Base-by-base conservation (phyloP, 2,888 invertebrate genomes). In the Crepidodera aurea region DNA sequence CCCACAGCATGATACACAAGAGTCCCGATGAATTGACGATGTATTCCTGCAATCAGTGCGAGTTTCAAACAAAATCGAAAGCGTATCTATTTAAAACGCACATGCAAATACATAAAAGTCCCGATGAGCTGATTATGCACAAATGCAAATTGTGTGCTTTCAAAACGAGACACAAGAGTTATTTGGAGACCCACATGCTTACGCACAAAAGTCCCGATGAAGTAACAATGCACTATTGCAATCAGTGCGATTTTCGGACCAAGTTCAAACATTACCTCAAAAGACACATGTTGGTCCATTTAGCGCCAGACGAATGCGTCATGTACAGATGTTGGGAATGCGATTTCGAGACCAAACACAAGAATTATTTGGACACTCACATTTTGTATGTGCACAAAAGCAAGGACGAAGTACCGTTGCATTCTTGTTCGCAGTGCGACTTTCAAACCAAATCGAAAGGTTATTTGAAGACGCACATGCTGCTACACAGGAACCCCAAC, bases 61-160 rank as follows among this genome's bases (percentile, higher is more conserved):
- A 62, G 6, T 71, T 70, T 29, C 67, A 71, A 48, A 71, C 69
- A 2, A 71, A 71, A 40, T 71, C 69, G 13, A 71, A 70, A 46
- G 69, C 70, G 1, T 69, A 70, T 27, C 65, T 71, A 10, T 65
- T 66, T 46, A 68, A 65, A 55, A 68, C 68, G 4, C 68, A 68
- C 51, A 66, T 66, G 68, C 68, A 66, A 18, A 65, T 66, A 22
- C 68, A 68, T 51, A 66, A 68, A 44, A 68, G 54, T 39, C 68
- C 68, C 1, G 66, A 64, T 12, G 68, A 68, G 10, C 29, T 68
- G 12, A 58, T 50, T 1, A 10, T 66, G 37, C 58, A 66, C 40
- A 62, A 66, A 27, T 68, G 68, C 34, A 50, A 56, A 6, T 37
- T 69, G 19, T 71, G 71, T 15, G 6, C 65, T 1, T 71, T 70